phyloP scores from a whole-genome alignment of 2,113 vertebrate species.

The Trichomycterus rosablanca region DNA sequence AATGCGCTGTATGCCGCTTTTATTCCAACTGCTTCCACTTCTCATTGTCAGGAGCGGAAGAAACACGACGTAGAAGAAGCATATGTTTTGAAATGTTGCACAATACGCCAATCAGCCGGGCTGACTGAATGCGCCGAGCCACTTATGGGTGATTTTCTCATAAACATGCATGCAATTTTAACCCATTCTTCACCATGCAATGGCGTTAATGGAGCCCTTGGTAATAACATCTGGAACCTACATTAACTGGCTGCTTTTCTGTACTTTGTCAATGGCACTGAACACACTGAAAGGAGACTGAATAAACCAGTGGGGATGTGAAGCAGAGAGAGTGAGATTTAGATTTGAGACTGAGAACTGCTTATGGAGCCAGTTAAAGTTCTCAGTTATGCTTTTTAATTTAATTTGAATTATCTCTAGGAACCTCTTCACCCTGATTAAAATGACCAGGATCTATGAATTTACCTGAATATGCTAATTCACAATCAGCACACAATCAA shows the following conservation, averaged over 20 bases:
- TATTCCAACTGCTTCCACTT: constrained; percentile 23
- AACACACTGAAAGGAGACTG: constrained; percentile 5
- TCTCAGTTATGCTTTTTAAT: constrained; percentile 23
- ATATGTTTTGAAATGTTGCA: constrained; percentile 35
- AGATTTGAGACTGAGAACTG: constrained; percentile 2
- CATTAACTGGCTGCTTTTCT: constrained; percentile 36
- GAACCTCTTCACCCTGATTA: too few species aligned
- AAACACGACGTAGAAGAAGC: not conserved
- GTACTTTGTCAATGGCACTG: constrained; percentile 3
- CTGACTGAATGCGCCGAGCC: constrained; percentile 21
- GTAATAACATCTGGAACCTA: constrained; percentile 45
- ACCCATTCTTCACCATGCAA: constrained; percentile 36
- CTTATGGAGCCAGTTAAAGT: constrained; percentile 19
- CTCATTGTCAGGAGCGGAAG: constrained; percentile 16
- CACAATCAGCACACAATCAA: too few species aligned
- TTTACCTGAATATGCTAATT: too few species aligned
- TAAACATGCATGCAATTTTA: constrained; percentile 36
- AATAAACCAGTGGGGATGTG: not conserved
- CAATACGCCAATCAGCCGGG: constrained; percentile 45
- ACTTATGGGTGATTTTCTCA: constrained; percentile 25
- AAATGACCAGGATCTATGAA: too few species aligned
- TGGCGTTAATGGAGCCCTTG: constrained; percentile 45
- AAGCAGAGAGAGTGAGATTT: constrained; percentile 1
- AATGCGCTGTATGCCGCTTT: not conserved
- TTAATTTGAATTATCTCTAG: too few species aligned